Base-by-base conservation (phyloP, 2,888 invertebrate genomes). In the Cenopis cana region DNA sequence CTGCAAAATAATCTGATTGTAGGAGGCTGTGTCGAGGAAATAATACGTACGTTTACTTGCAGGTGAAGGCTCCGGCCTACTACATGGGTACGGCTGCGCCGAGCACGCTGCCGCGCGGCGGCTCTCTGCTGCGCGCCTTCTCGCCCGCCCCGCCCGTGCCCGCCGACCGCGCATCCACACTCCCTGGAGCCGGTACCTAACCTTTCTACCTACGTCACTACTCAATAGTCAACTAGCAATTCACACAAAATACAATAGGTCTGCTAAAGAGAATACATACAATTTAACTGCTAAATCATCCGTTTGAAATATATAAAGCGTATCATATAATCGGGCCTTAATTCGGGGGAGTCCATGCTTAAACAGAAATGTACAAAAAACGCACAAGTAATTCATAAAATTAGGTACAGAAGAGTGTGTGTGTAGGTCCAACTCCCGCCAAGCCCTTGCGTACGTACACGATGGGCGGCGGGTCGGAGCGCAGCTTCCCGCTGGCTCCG, bases 51-150 rank as follows among this genome's bases (percentile, higher is more conserved):
- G 29, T 54, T 50, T 38, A 36, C 20, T 72, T 67, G 6, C 77
- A 92, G 91, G 87, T 83, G 5, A 95, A 94, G 77, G 94, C 94
- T n/a, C 95, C 95, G 14, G 96, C 96, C 4, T 96, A 96, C 84
- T 96, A 96, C 88, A 96, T 96, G 91, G 95, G 96, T 1, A 94
- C 95, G 54, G 84, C 90, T 0, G 88, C 89, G 0, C 89, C 93
- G 0, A 95, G 94, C 80, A 96, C 96, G 10, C 87, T 96, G 68
- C 96, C 96, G 0, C 93, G 96, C 20, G 95, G 96, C 11, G 95
- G 94, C 0, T 93, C 95, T 5, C 90, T 95, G 74, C 87, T 96
- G 57, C 90, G 96, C 62, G 95, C 96, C 0, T 96, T 96, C 83
- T 96, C 96, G 14, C 96, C 96, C 11, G 93, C 89, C 0, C 90